Percentiles rank a stretch among this genome's conserved stretches.
phyloP scores from a whole-genome alignment of 2,888 invertebrate species.

The Petrolisthes manimaculis region DNA sequence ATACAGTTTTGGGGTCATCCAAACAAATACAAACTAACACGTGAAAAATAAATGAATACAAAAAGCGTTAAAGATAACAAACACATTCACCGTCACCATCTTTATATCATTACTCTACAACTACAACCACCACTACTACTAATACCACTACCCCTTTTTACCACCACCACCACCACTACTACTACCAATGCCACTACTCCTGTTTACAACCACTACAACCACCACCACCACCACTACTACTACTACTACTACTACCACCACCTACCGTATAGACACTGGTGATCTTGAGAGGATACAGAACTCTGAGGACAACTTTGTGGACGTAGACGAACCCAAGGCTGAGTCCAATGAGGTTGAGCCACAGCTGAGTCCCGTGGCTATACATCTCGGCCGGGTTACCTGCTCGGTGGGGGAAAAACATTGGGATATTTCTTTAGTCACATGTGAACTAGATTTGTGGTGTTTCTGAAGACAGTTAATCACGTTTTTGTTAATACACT shows the following conservation, averaged over 20 bases:
- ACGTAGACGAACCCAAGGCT: conserved; percentile 29
- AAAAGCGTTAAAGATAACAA: too few relatives aligned
- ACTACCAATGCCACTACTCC: not conserved
- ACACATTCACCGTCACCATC: too few relatives aligned
- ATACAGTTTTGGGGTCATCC: too few relatives aligned
- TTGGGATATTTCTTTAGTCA: not conserved
- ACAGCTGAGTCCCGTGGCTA: conserved; percentile 42
- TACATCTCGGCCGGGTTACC: conserved; percentile 49
- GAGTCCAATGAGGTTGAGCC: conserved; percentile 40
- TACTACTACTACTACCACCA: not conserved
- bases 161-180: conserved; percentile 8
- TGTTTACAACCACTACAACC: not conserved
- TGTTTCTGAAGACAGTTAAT: not conserved
- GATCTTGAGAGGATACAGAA: conserved; percentile 47
- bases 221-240: not conserved
- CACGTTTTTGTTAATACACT: not conserved
- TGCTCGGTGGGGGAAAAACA: not conserved
- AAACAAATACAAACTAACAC: too few relatives aligned
- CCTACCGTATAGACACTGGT: conserved; percentile 51
- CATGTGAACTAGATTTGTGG: too few relatives aligned
- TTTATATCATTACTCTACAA: too few relatives aligned
- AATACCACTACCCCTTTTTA: not conserved
- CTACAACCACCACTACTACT: too few relatives aligned
- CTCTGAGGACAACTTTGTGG: conserved; percentile 37
- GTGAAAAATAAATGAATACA: too few relatives aligned